Conservation (phyloP, 1,140 invertebrate species). For the Apis cerana region DNA sequence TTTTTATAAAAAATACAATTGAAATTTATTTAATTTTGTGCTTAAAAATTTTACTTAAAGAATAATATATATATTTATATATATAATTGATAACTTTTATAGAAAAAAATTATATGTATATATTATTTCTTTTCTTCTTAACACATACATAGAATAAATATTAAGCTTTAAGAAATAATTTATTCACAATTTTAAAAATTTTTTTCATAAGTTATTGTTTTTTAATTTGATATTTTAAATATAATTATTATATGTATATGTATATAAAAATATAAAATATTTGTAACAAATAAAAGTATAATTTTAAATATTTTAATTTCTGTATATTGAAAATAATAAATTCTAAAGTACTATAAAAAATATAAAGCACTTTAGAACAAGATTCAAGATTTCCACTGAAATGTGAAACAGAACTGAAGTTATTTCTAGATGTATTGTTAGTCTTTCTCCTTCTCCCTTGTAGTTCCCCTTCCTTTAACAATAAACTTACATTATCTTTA, state of each 20-base stretch:
- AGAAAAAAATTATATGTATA: conserved; percentile 3
- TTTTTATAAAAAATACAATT: neutral
- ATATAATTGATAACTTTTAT: conserved; percentile 36
- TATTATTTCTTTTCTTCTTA: neutral
- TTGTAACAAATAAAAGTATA: conserved; percentile 8
- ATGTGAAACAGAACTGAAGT: conserved; percentile 70
- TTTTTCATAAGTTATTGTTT: neutral
- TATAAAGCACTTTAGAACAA: conserved; percentile 10
- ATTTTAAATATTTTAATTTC: neutral
- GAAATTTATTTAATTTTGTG: neutral
- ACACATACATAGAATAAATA: neutral
- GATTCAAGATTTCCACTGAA: conserved; percentile 51
- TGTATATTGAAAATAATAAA: neutral
- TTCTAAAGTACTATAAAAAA: neutral
- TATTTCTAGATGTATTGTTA: conserved; percentile 74
- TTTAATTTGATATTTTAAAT: neutral
- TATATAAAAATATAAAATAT: neutral
- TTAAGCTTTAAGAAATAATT: neutral
- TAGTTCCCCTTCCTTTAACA: conserved; percentile 47
- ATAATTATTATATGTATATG: neutral
- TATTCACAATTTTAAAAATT: conserved; percentile 14
- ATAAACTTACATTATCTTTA: conserved; percentile 9
- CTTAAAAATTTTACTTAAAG: neutral
- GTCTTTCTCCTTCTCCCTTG: conserved; percentile 44
- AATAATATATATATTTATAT: neutral